Evolutionary conservation across 2,888 invertebrate genomes (phyloP).

Genomic region (Therioaphis trifolii): DNA sequence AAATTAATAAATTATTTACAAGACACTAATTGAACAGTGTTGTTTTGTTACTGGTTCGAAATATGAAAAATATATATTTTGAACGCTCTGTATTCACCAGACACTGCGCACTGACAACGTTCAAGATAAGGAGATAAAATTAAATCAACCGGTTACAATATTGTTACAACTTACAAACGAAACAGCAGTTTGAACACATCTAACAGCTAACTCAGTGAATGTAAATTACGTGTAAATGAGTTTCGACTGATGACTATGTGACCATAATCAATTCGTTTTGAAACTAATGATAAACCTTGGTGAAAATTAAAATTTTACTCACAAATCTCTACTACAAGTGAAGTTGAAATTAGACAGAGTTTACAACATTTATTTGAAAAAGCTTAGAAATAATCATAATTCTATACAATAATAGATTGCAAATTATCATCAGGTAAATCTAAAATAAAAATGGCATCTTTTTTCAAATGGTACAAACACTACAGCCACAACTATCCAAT

Average conservation of each 20-base stretch:
- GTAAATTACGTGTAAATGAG: not conserved
- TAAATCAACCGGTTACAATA: slow-evolving; percentile 52
- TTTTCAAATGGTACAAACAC: slow-evolving; percentile 47
- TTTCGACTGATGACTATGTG: not conserved
- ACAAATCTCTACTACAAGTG: not conserved
- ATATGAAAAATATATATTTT: no score
- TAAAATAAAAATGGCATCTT: slow-evolving; percentile 29
- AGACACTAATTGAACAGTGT: no score
- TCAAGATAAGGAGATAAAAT: slow-evolving; percentile 12
- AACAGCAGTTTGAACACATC: not conserved
- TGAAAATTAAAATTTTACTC: not conserved
- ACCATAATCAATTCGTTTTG: not conserved
- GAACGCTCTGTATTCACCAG: slow-evolving; percentile 34
- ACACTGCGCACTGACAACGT: slow-evolving; percentile 10
- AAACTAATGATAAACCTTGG: not conserved
- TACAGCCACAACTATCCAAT: slow-evolving; percentile 45
- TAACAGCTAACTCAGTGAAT: not conserved
- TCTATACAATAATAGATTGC: not conserved
- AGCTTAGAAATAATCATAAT: no score
- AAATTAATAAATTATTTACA: no score
- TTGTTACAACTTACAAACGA: not conserved
- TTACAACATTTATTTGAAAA: no score
- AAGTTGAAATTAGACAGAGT: no score
- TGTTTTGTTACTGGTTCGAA: no score
- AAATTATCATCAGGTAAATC: not conserved